Base-by-base conservation (phyloP, 2,888 invertebrate species). In the Cerceris ruficornis region DNA sequence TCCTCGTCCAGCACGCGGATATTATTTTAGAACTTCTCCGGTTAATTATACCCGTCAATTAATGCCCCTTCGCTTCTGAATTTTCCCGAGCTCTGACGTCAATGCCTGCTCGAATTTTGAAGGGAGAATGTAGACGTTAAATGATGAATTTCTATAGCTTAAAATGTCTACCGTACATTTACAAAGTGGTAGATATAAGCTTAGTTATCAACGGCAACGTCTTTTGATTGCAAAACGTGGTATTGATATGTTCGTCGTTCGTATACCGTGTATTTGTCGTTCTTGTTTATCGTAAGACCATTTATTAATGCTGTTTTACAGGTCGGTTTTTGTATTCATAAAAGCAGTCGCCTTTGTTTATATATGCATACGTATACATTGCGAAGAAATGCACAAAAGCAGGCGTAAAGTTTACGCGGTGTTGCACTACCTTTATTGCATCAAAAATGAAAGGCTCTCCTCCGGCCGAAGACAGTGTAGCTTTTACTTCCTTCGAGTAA, bases 1-100 rank as follows among this genome's bases (percentile, higher is more conserved):
- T n/a, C 52, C n/a, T 28, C 28, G 28, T 2, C 28, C 28, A 28
- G 28, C 28, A 1, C 4, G 28, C 4, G 28, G 28, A 4, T 0
- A n/a, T 50, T 50, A 50, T 11, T 6, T 6, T 9, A 41, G 58
- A 66, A 66, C 66, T 72, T 66, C 54, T 41, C 11, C 7, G 43
- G 15, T 59, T 71, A 71, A 71, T 60, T 66, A 54, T 60, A 71
- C 14, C 46, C n/a, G 11, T n/a, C 43, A 8, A 6, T 55, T 13
- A 28, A 17, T 28, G 46, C 46, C 5, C 46, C 46, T 8, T 46
- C 46, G 9, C 9, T 46, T 46, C 46, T 1, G 46, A 46, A 46
- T 4, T 46, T 11, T 46, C 46, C 9, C 11, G 46, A 8, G 46
- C 39, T n/a, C 39, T 14, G 2, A 13, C 62, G 6, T 1, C n/a